phyloP scores from a whole-genome alignment of 2,888 invertebrate species.

The Melinopterus prodromus region DNA sequence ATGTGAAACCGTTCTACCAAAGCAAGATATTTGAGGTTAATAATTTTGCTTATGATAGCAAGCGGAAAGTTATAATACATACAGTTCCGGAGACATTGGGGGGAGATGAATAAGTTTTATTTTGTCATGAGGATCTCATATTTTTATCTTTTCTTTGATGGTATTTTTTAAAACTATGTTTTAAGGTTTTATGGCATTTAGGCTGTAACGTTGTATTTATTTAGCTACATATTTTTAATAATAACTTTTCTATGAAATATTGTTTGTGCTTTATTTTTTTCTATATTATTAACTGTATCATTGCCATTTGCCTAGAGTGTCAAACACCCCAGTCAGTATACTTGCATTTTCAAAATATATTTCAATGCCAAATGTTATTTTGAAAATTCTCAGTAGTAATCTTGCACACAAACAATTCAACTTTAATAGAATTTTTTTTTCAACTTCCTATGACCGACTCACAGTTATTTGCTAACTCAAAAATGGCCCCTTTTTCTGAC shows the following conservation, averaged over 20 bases:
- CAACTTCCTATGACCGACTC: too few relatives aligned
- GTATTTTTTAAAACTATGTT: not conserved
- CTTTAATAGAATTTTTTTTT: too few relatives aligned
- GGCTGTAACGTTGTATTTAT: not conserved
- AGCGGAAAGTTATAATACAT: constrained; percentile 86
- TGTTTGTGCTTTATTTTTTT: too few relatives aligned
- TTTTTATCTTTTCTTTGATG: not conserved
- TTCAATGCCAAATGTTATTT: too few relatives aligned
- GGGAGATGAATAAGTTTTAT: constrained; percentile 43
- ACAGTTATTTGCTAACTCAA: too few relatives aligned
- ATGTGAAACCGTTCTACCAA: constrained; percentile 89
- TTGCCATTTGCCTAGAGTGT: too few relatives aligned
- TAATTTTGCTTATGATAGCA: constrained; percentile 85
- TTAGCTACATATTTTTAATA: not conserved
- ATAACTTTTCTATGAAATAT: not conserved
- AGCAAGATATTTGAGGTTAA: constrained; percentile 90
- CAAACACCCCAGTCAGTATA: too few relatives aligned
- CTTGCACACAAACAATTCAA: too few relatives aligned
- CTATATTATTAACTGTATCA: too few relatives aligned
- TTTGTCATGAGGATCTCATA: not conserved
- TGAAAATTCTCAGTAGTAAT: too few relatives aligned
- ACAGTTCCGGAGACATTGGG: constrained; percentile 68
- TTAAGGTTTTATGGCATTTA: constrained; percentile 4
- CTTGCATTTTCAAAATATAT: too few relatives aligned
- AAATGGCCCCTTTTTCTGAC: too few relatives aligned